Evolutionary conservation across 2,888 invertebrate species (phyloP).

Genomic region (Brachyptera risi): DNA sequence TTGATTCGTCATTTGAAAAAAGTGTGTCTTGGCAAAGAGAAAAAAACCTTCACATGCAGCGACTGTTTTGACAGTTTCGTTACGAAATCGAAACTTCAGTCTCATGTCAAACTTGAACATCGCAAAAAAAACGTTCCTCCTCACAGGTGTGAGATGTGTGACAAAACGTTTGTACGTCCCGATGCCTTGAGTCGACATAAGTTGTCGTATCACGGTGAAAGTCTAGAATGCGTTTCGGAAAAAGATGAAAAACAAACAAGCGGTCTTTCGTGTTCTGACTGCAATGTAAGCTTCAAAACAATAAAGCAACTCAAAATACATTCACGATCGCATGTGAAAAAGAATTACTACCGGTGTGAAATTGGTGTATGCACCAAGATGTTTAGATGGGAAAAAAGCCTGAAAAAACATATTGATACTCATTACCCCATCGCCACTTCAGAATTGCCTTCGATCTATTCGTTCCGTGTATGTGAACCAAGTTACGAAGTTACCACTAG

Average conservation of each 20-base stretch:
- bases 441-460: constrained; percentile 21
- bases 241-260: constrained; percentile 28
- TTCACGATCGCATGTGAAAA: not conserved
- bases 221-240: constrained; percentile 34
- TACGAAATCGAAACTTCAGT: constrained; percentile 24
- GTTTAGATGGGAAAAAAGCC: constrained; percentile 25
- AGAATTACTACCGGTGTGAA: too few relatives aligned
- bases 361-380: constrained; percentile 21
- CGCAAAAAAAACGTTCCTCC: constrained; percentile 21
- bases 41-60: constrained; percentile 18
- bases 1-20: constrained; percentile 32
- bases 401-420: constrained; percentile 25
- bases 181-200: constrained; percentile 35
- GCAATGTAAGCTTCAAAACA: not conserved
- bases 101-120: constrained; percentile 23
- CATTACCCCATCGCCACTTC: not conserved
- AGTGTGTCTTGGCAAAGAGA: too few relatives aligned
- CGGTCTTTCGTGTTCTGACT: not conserved
- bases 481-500: not conserved
- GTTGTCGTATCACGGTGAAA: constrained; percentile 27
- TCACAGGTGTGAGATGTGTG: constrained; percentile 29
- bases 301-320: not conserved
- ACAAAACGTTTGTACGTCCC: constrained; percentile 33
- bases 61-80: constrained; percentile 26
- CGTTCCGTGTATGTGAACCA: constrained; percentile 23